A percentile compares a stretch with the other conserved stretches of the same genome.
phyloP scores from a whole-genome alignment of 2,113 vertebrate species.

The Triplophysa dalaica region DNA sequence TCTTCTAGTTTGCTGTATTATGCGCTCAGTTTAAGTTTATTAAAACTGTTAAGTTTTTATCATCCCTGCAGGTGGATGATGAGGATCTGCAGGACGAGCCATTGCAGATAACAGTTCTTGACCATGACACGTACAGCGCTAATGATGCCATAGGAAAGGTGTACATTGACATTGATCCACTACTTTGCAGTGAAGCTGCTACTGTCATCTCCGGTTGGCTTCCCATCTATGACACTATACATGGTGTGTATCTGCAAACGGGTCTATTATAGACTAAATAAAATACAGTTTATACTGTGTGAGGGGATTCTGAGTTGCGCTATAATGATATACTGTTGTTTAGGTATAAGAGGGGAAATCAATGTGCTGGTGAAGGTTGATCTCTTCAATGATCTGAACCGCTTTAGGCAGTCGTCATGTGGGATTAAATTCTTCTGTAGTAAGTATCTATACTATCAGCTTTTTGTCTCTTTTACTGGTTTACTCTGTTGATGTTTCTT shows the following conservation, averaged over 20 bases:
- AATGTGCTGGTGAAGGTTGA: constrained; percentile 97
- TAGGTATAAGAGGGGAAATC: constrained; percentile 97
- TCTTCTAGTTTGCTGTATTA: neutral
- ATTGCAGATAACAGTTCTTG: constrained; percentile 94
- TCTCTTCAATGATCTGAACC: constrained; percentile 97
- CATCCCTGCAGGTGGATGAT: constrained; percentile 87
- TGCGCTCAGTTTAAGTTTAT: neutral
- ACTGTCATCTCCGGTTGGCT: constrained; percentile 98
- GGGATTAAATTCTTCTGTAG: constrained; percentile 99
- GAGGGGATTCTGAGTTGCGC: neutral
- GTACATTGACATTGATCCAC: constrained; percentile 97
- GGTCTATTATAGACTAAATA: neutral
- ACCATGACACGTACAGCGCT: constrained; percentile 97
- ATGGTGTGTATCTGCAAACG: constrained; percentile 75
- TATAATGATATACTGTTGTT: constrained; percentile 37
- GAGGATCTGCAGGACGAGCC: constrained; percentile 97
- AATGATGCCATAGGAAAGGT: constrained; percentile 99
- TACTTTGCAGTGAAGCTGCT: constrained; percentile 92
- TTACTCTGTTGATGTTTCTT: neutral
- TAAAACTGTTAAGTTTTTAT: too few relatives aligned
- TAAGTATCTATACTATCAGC: constrained; percentile 70
- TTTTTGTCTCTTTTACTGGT: neutral
- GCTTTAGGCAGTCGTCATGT: constrained; percentile 96
- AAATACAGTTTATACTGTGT: neutral
- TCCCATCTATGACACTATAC: constrained; percentile 98